Conservation (phyloP, 2,888 invertebrate species). For the Aphidius colemani region DNA sequence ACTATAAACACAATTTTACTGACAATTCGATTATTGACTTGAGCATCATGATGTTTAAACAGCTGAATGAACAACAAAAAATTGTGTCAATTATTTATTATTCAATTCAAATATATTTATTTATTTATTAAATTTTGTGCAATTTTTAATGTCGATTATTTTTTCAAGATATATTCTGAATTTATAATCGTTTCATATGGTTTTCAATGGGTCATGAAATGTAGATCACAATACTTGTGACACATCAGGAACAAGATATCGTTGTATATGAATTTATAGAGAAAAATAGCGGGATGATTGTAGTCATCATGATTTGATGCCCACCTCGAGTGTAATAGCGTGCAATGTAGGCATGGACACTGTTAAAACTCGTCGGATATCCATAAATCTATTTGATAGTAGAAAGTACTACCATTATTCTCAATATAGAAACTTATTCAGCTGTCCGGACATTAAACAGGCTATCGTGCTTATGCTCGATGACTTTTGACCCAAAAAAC, state of each 20-base stretch:
- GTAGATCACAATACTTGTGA: not conserved
- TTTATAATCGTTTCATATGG: no score
- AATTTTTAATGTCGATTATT: no score
- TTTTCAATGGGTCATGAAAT: not conserved
- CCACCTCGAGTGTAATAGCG: conserved; percentile 11
- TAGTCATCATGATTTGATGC: not conserved
- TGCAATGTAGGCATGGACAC: conserved; percentile 8
- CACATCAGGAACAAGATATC: not conserved
- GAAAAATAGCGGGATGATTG: not conserved
- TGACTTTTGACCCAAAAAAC: conserved; percentile 1
- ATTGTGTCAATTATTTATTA: no score
- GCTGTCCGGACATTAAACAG: conserved; percentile 19
- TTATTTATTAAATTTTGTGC: no score
- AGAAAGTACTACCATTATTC: conserved; percentile 57
- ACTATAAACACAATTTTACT: no score
- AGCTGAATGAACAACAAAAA: no score
- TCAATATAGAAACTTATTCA: conserved; percentile 46
- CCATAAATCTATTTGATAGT: conserved; percentile 59
- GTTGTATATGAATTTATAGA: not conserved
- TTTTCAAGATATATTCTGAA: no score
- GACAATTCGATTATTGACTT: no score
- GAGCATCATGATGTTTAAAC: no score
- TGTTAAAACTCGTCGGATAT: conserved; percentile 42
- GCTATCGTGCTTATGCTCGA: conserved; percentile 8
- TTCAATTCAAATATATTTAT: no score